A percentile compares a stretch with the other conserved stretches of the same genome.
phyloP scores from a whole-genome alignment of 2,113 vertebrate genomes.

The Etheostoma spectabile region DNA sequence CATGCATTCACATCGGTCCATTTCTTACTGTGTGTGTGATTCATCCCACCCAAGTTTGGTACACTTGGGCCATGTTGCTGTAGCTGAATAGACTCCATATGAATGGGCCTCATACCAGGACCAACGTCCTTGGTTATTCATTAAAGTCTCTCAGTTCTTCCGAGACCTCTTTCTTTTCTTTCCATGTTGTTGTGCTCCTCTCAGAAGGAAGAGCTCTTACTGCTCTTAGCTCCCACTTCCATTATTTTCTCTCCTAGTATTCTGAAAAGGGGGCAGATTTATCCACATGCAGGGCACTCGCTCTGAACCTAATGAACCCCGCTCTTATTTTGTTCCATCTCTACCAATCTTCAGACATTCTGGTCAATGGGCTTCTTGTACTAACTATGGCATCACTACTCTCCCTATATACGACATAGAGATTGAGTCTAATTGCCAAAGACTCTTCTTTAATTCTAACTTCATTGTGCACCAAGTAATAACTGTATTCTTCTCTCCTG shows the following conservation, averaged over 20 bases:
- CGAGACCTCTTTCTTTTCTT: background rate
- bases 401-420: too few species aligned
- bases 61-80: background rate
- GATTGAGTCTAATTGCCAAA: too few species aligned
- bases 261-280: slow-evolving; percentile 6
- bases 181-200: slow-evolving; percentile 4
- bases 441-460: too few species aligned
- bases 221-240: background rate
- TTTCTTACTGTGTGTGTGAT: slow-evolving; percentile 17
- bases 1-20: slow-evolving; percentile 19
- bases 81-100: slow-evolving; percentile 15
- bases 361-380: background rate
- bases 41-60: slow-evolving; percentile 19
- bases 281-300: slow-evolving; percentile 22
- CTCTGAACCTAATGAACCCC: slow-evolving; percentile 46
- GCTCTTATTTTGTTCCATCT: slow-evolving; percentile 21
- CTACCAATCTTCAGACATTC: background rate
- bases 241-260: slow-evolving; percentile 30
- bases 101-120: background rate
- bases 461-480: too few species aligned
- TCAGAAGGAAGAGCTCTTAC: slow-evolving; percentile 20
- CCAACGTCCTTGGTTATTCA: background rate
- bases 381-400: too few species aligned
- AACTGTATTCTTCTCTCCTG: too few species aligned
- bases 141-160: background rate